Percentiles rank a stretch among this genome's conserved stretches.
Conservation (phyloP, 2,113 vertebrate species). For the Potamarius usumacintae region DNA sequence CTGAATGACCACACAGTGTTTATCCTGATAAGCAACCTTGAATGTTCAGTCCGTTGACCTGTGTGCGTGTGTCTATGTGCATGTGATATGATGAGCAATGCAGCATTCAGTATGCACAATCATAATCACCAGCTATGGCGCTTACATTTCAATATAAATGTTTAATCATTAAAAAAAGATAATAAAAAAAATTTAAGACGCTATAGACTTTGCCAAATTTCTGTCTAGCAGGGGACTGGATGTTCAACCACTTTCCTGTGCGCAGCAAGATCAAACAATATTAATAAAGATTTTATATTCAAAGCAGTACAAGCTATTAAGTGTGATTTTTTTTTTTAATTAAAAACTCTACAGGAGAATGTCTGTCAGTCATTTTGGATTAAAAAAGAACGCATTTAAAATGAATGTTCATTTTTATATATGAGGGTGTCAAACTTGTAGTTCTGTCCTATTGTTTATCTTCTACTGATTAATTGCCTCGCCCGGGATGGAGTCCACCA, state of each 20-base stretch:
- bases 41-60: neutral
- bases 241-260: conserved; percentile 42
- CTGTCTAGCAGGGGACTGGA: neutral
- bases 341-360: neutral
- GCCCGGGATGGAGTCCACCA: no score
- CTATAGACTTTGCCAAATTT: conserved; percentile 39
- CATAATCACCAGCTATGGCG: neutral
- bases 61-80: neutral
- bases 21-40: neutral
- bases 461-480: neutral
- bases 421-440: neutral
- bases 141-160: conserved; percentile 10
- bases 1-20: neutral
- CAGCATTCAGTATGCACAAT: conserved; percentile 3
- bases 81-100: neutral
- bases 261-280: conserved; percentile 26
- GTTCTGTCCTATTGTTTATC: neutral
- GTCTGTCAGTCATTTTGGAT: neutral
- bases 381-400: neutral
- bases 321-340: conserved; percentile 7
- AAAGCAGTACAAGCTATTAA: conserved; percentile 10
- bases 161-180: neutral
- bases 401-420: neutral
- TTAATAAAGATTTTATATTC: conserved; percentile 55
- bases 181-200: neutral